Conservation (phyloP, 2,888 invertebrate genomes). For the Conistra vaccinii region DNA sequence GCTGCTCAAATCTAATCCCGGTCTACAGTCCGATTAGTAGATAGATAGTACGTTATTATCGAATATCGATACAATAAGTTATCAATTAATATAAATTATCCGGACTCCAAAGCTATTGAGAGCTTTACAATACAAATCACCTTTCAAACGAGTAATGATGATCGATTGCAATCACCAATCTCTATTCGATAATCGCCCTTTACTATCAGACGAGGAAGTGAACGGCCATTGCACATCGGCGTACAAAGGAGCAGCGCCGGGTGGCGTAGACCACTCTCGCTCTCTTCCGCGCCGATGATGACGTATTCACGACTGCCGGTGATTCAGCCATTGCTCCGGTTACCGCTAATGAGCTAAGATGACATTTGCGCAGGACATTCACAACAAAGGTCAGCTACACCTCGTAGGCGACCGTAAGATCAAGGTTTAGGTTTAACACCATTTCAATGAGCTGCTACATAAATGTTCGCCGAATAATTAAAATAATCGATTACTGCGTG, state of each 20-base stretch:
- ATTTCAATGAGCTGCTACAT: slow-evolving; percentile 29
- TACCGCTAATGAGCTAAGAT: slow-evolving; percentile 71
- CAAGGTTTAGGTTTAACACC: slow-evolving; percentile 72
- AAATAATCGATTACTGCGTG: slow-evolving; percentile 10
- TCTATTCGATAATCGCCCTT: slow-evolving; percentile 51
- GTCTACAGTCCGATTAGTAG: background rate
- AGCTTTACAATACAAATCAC: slow-evolving; percentile 15
- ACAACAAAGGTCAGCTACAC: slow-evolving; percentile 74
- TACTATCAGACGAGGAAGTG: slow-evolving; percentile 60
- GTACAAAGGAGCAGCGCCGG: slow-evolving; percentile 43
- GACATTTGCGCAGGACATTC: slow-evolving; percentile 78
- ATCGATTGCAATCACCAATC: slow-evolving; percentile 34
- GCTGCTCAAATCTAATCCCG: background rate
- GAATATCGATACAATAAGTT: slow-evolving; percentile 3
- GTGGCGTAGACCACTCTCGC: slow-evolving; percentile 27
- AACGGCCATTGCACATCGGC: slow-evolving; percentile 35
- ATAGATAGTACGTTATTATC: background rate
- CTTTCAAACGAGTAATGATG: slow-evolving; percentile 48
- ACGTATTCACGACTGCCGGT: slow-evolving; percentile 21
- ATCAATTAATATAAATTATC: slow-evolving; percentile 25
- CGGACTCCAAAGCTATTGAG: background rate
- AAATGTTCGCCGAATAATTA: slow-evolving; percentile 15
- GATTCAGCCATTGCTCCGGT: slow-evolving; percentile 61
- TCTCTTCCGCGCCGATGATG: slow-evolving; percentile 43
- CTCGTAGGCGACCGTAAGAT: slow-evolving; percentile 76